These are phyloP conservation scores for Camptogramma bilineatum DNA, from an alignment of 2,888 invertebrate species.

Conservation along the genomic window DNA sequence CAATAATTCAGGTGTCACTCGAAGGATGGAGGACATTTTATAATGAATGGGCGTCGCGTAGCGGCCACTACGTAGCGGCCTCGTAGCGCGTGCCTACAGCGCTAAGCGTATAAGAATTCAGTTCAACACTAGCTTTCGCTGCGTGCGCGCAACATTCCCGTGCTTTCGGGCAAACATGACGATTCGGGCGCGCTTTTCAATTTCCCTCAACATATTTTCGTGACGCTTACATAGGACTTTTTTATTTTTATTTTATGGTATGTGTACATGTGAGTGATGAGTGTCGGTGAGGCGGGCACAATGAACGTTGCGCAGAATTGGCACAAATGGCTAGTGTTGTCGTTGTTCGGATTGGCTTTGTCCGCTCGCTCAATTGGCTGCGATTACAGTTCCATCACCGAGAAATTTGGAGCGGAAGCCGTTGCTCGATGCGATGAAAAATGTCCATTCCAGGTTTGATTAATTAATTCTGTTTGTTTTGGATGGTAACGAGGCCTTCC, in stretches of 20 bases:
- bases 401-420: constrained; percentile 85
- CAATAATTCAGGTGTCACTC: constrained; percentile 48
- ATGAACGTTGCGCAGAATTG: constrained; percentile 81
- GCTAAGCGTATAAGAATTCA: constrained; percentile 63
- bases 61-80: constrained; percentile 69
- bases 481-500: constrained; percentile 28
- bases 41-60: constrained; percentile 74
- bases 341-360: constrained; percentile 84
- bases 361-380: constrained; percentile 83
- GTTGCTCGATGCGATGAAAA: constrained; percentile 81
- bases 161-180: constrained; percentile 59
- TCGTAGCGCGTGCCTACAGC: constrained; percentile 65
- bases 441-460: constrained; percentile 82
- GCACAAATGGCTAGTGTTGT: constrained; percentile 84
- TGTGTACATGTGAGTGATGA: constrained; percentile 64
- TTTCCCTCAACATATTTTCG: constrained; percentile 36
- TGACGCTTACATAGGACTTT: constrained; percentile 31
- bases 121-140: constrained; percentile 71
- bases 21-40: constrained; percentile 55
- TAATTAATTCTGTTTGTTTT: constrained; percentile 35
- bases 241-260: constrained; percentile 36
- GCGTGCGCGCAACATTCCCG: constrained; percentile 67
- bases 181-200: constrained; percentile 52
- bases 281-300: constrained; percentile 66
- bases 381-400: constrained; percentile 83